Conservation (phyloP, 2,113 vertebrate genomes). For the Elanus axillaris region DNA sequence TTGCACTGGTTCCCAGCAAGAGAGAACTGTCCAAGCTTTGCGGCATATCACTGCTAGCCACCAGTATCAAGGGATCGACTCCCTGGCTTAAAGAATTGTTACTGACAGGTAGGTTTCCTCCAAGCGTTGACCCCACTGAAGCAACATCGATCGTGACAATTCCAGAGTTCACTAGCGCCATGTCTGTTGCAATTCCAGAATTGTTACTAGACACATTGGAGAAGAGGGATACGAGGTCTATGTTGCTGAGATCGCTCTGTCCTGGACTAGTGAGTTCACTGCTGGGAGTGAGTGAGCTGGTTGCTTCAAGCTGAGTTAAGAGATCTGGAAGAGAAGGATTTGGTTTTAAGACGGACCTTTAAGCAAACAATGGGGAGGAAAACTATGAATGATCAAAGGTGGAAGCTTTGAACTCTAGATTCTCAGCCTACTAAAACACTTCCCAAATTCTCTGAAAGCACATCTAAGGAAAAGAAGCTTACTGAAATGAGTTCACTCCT, state of each 20-base stretch:
- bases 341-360: background rate
- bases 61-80: conserved; percentile 86
- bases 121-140: conserved; percentile 78
- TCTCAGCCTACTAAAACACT: background rate
- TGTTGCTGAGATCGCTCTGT: conserved; percentile 82
- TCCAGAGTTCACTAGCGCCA: conserved; percentile 84
- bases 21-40: conserved; percentile 82
- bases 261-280: conserved; percentile 84
- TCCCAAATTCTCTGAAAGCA: background rate
- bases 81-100: conserved; percentile 74
- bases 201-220: conserved; percentile 75
- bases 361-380: background rate
- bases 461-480: background rate
- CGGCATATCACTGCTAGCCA: conserved; percentile 77
- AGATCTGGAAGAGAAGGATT: conserved; percentile 75
- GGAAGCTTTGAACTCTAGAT: background rate
- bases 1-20: conserved; percentile 65
- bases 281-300: conserved; percentile 85
- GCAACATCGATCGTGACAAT: conserved; percentile 90
- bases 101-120: conserved; percentile 62
- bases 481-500: background rate
- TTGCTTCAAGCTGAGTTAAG: conserved; percentile 84
- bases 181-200: conserved; percentile 77
- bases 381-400: background rate
- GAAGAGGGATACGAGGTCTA: conserved; percentile 91